These are phyloP conservation scores for Capromys pilorides DNA, from an alignment of 2,797 vertebrate genomes.

Conservation along the genomic window DNA sequence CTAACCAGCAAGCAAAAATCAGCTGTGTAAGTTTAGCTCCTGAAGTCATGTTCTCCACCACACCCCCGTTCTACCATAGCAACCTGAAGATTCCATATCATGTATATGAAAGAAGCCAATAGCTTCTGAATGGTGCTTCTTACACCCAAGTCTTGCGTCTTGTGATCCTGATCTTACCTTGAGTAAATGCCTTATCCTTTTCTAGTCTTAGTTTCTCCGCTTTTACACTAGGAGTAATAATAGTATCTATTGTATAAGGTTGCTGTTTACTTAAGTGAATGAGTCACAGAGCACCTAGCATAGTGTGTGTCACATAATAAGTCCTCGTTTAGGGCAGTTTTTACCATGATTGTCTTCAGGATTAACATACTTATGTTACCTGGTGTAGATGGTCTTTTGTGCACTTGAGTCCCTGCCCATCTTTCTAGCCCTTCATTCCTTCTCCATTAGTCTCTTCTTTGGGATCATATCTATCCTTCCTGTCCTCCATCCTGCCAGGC, in stretches of 20 bases:
- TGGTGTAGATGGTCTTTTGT: neutral
- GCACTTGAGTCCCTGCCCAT: neutral
- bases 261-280: neutral
- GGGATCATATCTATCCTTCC: neutral
- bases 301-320: neutral
- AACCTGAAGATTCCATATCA: neutral
- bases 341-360: neutral
- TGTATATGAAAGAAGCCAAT: neutral
- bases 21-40: neutral
- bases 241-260: neutral
- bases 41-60: neutral
- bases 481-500: neutral
- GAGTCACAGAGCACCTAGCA: neutral
- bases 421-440: neutral
- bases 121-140: neutral
- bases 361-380: neutral
- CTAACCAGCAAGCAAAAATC: neutral
- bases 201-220: slow-evolving; percentile 13
- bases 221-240: neutral
- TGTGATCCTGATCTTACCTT: neutral
- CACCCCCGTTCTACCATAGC: no score
- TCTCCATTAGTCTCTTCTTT: neutral
- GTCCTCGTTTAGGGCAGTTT: neutral
- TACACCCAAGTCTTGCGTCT: neutral
- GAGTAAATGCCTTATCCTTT: neutral